phyloP scores from a whole-genome alignment of 2,888 invertebrate species.

The Pheosia gnoma region DNA sequence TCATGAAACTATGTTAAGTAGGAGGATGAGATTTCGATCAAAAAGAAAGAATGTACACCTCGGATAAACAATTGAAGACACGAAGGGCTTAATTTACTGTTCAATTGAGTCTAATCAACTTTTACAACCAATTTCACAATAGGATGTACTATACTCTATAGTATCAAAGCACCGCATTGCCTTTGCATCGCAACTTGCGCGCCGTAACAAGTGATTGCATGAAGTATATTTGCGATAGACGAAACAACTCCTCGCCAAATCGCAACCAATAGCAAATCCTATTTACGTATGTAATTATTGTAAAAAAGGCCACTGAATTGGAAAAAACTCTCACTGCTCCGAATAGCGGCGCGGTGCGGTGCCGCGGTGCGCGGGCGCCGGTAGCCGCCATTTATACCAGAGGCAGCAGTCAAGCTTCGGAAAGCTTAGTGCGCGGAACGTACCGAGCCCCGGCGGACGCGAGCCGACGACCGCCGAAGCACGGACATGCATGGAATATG shows the following conservation, averaged over 20 bases:
- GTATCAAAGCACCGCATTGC: neutral
- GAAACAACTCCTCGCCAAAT: neutral
- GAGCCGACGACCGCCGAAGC: conserved; percentile 47
- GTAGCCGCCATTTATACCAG: conserved; percentile 36
- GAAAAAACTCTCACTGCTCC: conserved; percentile 55
- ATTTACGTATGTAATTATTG: conserved; percentile 33
- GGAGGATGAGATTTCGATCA: no score
- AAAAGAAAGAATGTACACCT: neutral
- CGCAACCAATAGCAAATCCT: conserved; percentile 19
- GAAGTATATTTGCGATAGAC: neutral
- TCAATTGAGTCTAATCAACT: neutral
- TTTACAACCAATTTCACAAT: neutral
- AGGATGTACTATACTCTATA: neutral
- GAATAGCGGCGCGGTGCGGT: conserved; percentile 36
- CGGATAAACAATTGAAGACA: neutral
- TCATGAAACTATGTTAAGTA: no score
- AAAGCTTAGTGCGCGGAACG: conserved; percentile 72
- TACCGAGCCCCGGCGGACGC: conserved; percentile 74
- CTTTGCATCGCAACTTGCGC: neutral
- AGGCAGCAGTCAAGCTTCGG: conserved; percentile 47
- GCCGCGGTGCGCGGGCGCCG: conserved; percentile 45
- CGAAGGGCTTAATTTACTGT: neutral
- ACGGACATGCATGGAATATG: conserved; percentile 83
- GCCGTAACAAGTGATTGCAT: neutral
- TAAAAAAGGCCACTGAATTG: conserved; percentile 42